Evolutionary conservation across 2,797 vertebrate species (phyloP), one percentile per base, ranked within the genome.

Genomic region (Okamejei kenojei): DNA sequence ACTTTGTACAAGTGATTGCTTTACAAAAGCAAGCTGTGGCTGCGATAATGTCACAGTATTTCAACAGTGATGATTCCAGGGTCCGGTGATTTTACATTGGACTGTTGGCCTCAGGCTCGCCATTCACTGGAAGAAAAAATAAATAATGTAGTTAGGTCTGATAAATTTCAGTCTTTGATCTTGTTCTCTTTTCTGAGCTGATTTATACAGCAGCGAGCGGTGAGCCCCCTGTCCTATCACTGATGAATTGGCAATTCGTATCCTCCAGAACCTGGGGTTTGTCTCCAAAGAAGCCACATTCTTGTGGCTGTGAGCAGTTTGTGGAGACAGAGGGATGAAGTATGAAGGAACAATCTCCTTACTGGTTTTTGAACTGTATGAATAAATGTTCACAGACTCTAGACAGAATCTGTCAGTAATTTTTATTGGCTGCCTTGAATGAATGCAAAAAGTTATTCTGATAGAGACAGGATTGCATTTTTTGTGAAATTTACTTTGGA

Each of bases 81-180:
- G 38, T 38, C 90, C 58, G 58, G 71, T 74, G 74, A 92, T 92
- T 92, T 92, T 76, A 13, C 38, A 45, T 92, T 73, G 68, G 90
- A 58, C 90, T 76, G 7, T 76, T 92, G 95, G 94, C 96, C 96
- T 96, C 96, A 95, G 95, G 94, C 90, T 94, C 94, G 93, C 15
- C 93, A 74, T 95, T 93, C 94, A 95, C 94, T 29, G 96, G 96
- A 95, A 96, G 96, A 95, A 96, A 96, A 96, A 97, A 97, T 96
- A 97, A 97, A 96, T 96, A 96, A 96, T 96, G 95, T 95, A 94
- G 95, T 97, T 97, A 97, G 97, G 96, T 97, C 96, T 96, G 96
- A 96, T 95, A 96, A 96, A 97, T 96, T 96, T 97, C 96, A 96
- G 95, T 95, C 96, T 97, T 97, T 97, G 97, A 97, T 97, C 96